Base-by-base conservation (phyloP, 2,797 vertebrate genomes). In the Esox masquinongy region DNA sequence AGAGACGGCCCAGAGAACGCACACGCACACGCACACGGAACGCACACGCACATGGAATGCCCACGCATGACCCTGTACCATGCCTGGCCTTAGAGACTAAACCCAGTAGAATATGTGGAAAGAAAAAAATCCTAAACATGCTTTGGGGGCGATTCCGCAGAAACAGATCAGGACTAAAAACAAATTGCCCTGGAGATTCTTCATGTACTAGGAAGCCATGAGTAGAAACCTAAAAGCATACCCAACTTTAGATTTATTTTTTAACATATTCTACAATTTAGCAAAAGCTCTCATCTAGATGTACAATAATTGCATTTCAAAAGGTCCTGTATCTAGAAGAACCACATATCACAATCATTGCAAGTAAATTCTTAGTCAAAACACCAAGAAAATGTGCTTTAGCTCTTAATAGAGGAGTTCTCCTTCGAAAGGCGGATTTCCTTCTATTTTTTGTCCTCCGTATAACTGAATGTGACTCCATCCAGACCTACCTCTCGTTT, bases 21-120 rank as follows among this genome's bases (percentile, higher is more conserved):
- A 70, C 70, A 73, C 8, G 53, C 51, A 50, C 53, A 70, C 34
- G 53, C 51, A 50, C 53, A 70, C 34, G 39, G 39, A 43, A 43
- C 9, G 39, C 73, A 70, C 70, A 73, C 8, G 53, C 51, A 50
- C 53, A 70, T 24, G 39, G 29, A 31, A 61, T 17, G 22, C 59
- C 1, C 59, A 63, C n/a, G 12, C 24, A 15, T 12, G 5, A 9
- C 22, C 17, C 11, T 9, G 1, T 24, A 31, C 29, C 29, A 31
- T 31, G 29, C 29, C 29, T 31, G 3, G 29, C 29, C 29, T 31
- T 31, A 31, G 29, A 1, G 29, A 3, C 29, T 31, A 31, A 31
- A 31, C 11, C 19, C 64, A 66, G 34, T 78, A 78, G 82, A 87
- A 83, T 85, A 73, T 74, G 36, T 73, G 85, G 77, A 80, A 88